These are phyloP conservation scores for Leptosomus discolor DNA, from an alignment of 2,113 vertebrate genomes.

Conservation along the genomic window DNA sequence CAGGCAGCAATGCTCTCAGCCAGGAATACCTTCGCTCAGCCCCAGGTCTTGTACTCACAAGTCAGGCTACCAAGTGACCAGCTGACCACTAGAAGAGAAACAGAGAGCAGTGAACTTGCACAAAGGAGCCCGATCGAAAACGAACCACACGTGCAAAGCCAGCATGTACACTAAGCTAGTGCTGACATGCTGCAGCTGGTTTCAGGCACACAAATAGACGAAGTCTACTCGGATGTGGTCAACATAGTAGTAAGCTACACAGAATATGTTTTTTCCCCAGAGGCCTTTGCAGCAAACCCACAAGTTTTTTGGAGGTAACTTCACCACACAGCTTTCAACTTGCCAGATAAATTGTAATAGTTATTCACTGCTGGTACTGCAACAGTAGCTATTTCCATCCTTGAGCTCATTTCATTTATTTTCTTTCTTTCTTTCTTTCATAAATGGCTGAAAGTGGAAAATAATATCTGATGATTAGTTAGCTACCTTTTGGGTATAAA, in stretches of 20 bases:
- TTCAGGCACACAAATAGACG: background rate
- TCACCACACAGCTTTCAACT: constrained; percentile 11
- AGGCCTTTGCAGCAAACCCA: constrained; percentile 63
- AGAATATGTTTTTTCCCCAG: constrained; percentile 20
- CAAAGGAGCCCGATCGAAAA: background rate
- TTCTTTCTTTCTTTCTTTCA: constrained; percentile 23
- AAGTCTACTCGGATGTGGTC: constrained; percentile 58
- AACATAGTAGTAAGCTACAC: background rate
- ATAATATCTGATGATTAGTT: constrained; percentile 21
- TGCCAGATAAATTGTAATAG: background rate
- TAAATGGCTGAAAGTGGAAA: constrained; percentile 33
- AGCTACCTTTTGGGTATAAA: constrained; percentile 45
- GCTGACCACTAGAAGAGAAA: background rate
- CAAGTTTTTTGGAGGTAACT: constrained; percentile 6
- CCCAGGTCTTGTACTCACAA: background rate
- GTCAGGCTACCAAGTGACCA: background rate
- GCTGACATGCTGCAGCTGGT: background rate
- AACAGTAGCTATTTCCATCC: background rate
- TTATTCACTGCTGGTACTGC: background rate
- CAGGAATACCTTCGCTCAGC: background rate
- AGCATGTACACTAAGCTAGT: background rate
- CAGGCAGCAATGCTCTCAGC: background rate
- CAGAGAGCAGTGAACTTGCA: background rate
- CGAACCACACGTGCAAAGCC: background rate
- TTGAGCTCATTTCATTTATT: background rate